phyloP scores from a whole-genome alignment of 2,113 vertebrate genomes.

The Pangasianodon hypophthalmus region DNA sequence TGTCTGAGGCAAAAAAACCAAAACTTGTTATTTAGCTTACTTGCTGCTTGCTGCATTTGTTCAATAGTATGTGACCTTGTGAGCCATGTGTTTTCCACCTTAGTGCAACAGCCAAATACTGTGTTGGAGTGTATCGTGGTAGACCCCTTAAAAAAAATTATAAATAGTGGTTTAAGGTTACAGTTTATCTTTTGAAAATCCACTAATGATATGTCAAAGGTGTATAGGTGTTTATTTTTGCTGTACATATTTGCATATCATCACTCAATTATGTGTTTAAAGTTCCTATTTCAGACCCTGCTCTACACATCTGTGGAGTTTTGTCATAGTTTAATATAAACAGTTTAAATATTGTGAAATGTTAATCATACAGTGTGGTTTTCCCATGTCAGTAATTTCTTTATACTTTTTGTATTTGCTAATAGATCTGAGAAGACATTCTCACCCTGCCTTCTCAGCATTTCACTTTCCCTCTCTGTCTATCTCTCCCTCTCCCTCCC shows the following conservation, averaged over 20 bases:
- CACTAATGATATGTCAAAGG: not conserved
- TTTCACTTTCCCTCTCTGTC: conserved; percentile 64
- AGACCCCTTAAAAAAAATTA: not conserved
- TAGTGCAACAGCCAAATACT: not conserved
- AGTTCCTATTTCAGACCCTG: not conserved
- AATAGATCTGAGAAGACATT: conserved; percentile 31
- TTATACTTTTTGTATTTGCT: conserved; percentile 32
- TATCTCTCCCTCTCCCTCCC: conserved; percentile 54
- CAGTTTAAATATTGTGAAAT: not conserved
- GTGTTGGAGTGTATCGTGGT: not conserved
- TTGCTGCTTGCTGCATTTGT: not conserved
- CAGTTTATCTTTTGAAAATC: not conserved
- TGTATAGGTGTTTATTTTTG: not conserved
- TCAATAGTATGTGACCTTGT: not conserved
- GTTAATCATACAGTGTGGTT: conserved; percentile 35
- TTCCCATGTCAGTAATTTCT: conserved; percentile 47
- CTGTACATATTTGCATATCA: not conserved
- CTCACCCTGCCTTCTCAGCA: conserved; percentile 35
- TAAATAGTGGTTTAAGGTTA: not conserved
- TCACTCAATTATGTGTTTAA: not conserved
- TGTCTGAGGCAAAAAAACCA: not conserved
- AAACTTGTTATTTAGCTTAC: not conserved
- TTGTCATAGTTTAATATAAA: not conserved
- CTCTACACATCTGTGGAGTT: not conserved
- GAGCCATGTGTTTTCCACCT: not conserved